A percentile compares a stretch with the other conserved stretches of the same genome.
Evolutionary conservation across 2,888 invertebrate species (phyloP).

Genomic region (Mythimna pallens): DNA sequence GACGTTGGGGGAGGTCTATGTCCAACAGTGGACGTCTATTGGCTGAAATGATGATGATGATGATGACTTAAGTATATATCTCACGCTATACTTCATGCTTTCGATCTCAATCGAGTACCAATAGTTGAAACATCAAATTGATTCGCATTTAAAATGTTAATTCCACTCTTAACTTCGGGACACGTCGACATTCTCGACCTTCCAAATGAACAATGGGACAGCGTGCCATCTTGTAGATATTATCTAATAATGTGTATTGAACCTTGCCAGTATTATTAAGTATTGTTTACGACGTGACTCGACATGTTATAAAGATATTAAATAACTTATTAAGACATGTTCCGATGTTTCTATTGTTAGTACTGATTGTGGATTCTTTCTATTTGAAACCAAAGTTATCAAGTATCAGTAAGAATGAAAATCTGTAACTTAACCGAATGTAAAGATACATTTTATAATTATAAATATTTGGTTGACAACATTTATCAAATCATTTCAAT

Average conservation of each 20-base stretch:
- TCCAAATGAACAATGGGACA: constrained; percentile 63
- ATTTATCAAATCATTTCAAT: neutral
- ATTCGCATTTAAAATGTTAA: constrained; percentile 84
- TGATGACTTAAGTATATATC: too few relatives aligned
- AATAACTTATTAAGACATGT: constrained; percentile 63
- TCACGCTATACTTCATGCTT: neutral
- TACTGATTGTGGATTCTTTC: constrained; percentile 49
- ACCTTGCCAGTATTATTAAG: constrained; percentile 51
- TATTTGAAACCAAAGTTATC: constrained; percentile 8
- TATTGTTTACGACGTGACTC: constrained; percentile 60
- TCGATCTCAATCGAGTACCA: constrained; percentile 62
- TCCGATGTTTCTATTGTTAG: constrained; percentile 57
- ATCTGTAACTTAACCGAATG: neutral
- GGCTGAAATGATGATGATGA: neutral
- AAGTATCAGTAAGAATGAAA: neutral
- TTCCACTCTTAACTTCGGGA: constrained; percentile 70
- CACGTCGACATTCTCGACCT: constrained; percentile 62
- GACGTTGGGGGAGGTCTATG: too few relatives aligned
- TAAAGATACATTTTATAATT: neutral
- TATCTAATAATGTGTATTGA: constrained; percentile 66
- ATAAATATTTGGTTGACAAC: too few relatives aligned
- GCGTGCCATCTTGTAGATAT: constrained; percentile 59
- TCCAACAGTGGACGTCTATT: too few relatives aligned
- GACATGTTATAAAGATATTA: constrained; percentile 50
- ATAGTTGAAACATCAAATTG: constrained; percentile 71